phyloP scores from a whole-genome alignment of 2,888 invertebrate genomes.

The Bhutanitis thaidina region DNA sequence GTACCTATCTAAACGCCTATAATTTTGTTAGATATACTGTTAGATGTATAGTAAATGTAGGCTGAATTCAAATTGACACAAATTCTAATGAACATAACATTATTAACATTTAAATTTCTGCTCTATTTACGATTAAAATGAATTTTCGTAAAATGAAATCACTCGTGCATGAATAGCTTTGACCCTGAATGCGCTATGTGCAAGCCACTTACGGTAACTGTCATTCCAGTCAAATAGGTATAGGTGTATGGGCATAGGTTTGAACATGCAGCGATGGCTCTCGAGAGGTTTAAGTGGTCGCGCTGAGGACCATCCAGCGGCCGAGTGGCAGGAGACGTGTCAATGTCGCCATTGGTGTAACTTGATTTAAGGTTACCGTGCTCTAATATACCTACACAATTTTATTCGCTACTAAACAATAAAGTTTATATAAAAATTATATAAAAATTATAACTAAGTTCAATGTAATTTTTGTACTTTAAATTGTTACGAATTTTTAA shows the following conservation, averaged over 20 bases:
- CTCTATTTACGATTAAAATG: slow-evolving; percentile 9
- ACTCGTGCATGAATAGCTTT: slow-evolving; percentile 8
- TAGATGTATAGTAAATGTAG: no score
- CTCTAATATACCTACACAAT: slow-evolving; percentile 15
- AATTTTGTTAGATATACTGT: no score
- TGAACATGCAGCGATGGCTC: slow-evolving; percentile 53
- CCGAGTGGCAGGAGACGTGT: slow-evolving; percentile 49
- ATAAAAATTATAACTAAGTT: no score
- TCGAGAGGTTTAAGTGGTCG: slow-evolving; percentile 50
- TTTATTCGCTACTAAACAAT: not conserved
- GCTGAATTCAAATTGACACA: no score
- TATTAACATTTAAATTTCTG: not conserved
- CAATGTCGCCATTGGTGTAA: slow-evolving; percentile 50
- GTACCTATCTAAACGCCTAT: no score
- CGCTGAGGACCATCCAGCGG: slow-evolving; percentile 48
- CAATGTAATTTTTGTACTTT: no score
- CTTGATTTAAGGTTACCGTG: slow-evolving; percentile 4
- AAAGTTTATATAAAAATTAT: no score
- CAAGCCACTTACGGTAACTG: slow-evolving; percentile 18
- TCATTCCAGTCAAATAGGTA: slow-evolving; percentile 17
- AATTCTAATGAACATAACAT: no score
- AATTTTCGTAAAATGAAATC: not conserved
- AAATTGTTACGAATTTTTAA: no score
- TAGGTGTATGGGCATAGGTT: slow-evolving; percentile 28
- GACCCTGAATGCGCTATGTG: slow-evolving; percentile 15